phyloP scores from a whole-genome alignment of 2,888 invertebrate genomes.

The Philhelius pedissequus region DNA sequence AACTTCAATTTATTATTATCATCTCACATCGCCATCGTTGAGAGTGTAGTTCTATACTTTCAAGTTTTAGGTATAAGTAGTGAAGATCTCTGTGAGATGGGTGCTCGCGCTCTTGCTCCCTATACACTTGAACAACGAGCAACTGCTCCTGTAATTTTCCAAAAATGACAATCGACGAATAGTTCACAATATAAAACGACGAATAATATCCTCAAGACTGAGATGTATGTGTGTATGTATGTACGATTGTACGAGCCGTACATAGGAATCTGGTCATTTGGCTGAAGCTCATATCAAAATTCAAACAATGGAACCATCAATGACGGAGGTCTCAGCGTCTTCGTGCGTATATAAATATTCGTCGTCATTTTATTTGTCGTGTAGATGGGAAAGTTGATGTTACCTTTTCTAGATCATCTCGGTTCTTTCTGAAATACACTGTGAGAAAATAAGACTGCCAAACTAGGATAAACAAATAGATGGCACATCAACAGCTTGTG shows the following conservation, averaged over 20 bases:
- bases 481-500: too few relatives aligned
- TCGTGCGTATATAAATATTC: neutral
- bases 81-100: conserved; percentile 8
- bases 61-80: neutral
- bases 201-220: conserved; percentile 3
- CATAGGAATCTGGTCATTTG: conserved; percentile 7
- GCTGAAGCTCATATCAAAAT: conserved; percentile 51
- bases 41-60: conserved; percentile 2
- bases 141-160: conserved; percentile 40
- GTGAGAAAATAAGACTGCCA: too few relatives aligned
- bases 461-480: too few relatives aligned
- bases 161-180: conserved; percentile 62
- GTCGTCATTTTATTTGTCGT: neutral
- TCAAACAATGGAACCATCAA: conserved; percentile 66
- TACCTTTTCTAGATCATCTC: neutral
- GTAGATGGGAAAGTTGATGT: neutral
- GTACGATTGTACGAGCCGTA: neutral
- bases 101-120: neutral
- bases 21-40: conserved; percentile 60
- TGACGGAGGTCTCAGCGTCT: conserved; percentile 43
- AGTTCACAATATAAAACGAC: conserved; percentile 40
- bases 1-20: conserved; percentile 65
- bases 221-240: neutral
- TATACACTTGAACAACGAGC: neutral
- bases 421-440: neutral